These are phyloP conservation scores for Dromiciops gliroides DNA, from an alignment of 2,113 vertebrate species.

Conservation along the genomic window DNA sequence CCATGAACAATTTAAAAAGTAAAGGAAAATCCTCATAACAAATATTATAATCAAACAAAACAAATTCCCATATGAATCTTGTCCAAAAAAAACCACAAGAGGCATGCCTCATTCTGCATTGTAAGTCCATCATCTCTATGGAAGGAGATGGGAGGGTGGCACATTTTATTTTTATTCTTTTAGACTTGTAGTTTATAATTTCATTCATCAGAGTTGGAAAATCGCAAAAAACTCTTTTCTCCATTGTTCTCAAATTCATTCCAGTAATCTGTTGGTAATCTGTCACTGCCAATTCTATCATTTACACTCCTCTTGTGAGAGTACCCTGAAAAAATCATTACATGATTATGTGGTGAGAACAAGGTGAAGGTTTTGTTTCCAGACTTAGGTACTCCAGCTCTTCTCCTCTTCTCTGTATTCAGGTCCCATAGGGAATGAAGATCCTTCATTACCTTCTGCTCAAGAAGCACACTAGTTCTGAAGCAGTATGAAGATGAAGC, in stretches of 20 bases:
- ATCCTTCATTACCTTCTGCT: conserved; percentile 53
- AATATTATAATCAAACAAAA: not conserved
- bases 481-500: conserved; percentile 34
- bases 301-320: not conserved
- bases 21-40: not conserved
- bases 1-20: not conserved
- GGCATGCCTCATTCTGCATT: too few relatives aligned
- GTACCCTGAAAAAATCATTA: not conserved
- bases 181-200: not conserved
- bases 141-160: not conserved
- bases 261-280: not conserved
- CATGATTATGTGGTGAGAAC: not conserved
- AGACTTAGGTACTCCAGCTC: conserved; percentile 1
- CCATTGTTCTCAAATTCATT: not conserved
- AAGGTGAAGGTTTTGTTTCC: not conserved
- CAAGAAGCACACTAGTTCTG: conserved; percentile 46
- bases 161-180: not conserved
- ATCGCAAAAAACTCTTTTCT: not conserved
- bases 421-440: not conserved
- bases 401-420: not conserved
- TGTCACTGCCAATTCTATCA: not conserved
- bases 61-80: not conserved
- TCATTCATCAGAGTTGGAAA: not conserved
- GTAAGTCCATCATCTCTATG: not conserved
- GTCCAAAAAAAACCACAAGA: not conserved